These are phyloP conservation scores for Auanema freiburgensis DNA, from an alignment of 2,888 invertebrate species.

Conservation along the genomic window DNA sequence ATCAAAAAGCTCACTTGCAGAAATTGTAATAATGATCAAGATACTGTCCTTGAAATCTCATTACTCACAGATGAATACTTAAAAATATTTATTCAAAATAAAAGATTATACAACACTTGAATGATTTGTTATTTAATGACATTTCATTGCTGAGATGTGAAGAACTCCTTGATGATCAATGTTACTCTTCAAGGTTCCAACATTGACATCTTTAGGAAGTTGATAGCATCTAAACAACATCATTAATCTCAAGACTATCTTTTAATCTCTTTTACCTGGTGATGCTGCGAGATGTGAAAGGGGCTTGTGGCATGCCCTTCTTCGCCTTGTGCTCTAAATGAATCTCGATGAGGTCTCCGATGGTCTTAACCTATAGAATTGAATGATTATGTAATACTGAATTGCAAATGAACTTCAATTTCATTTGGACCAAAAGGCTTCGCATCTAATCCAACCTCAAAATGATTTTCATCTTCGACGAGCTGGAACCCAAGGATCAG, in stretches of 20 bases:
- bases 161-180: conserved; percentile 19
- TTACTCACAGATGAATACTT: no score
- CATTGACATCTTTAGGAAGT: conserved; percentile 15
- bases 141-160: conserved; percentile 16
- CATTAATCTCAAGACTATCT: background rate
- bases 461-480: conserved; percentile 15
- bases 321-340: conserved; percentile 17
- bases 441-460: conserved; percentile 16
- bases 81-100: no score
- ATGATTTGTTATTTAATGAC: conserved; percentile 8
- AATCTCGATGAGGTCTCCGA: conserved; percentile 21
- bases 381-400: background rate
- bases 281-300: no score
- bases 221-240: conserved; percentile 15
- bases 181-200: conserved; percentile 9
- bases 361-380: conserved; percentile 15
- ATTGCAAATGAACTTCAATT: conserved; percentile 15
- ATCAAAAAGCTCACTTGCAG: no score
- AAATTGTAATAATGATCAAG: no score
- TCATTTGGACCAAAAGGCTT: conserved; percentile 17
- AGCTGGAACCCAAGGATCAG: conserved; percentile 5
- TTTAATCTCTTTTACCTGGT: no score
- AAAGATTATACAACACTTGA: no score
- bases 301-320: background rate
- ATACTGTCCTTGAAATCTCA: no score